A percentile compares a stretch with the other conserved stretches of the same genome.
Conservation (phyloP, 2,888 invertebrate species). For the Drosophila kuntzei region DNA sequence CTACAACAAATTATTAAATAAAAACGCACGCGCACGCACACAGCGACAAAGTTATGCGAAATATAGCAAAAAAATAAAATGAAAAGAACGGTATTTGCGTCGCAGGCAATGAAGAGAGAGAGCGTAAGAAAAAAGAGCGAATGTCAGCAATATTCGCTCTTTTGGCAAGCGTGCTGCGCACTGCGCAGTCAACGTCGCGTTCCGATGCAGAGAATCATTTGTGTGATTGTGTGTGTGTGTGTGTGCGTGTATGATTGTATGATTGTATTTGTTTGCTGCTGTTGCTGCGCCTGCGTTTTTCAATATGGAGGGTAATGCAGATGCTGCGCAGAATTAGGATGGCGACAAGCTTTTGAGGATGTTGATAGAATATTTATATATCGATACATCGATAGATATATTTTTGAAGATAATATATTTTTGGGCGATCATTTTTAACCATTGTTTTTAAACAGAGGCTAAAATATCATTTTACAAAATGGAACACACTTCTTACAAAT, state of each 20-base stretch:
- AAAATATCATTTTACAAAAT: no score
- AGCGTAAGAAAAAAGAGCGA: conserved; percentile 35
- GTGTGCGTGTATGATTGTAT: background rate
- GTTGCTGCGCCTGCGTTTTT: conserved; percentile 53
- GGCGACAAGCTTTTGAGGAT: no score
- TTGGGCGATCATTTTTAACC: no score
- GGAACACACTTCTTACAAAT: no score
- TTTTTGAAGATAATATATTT: no score
- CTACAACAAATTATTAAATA: conserved; percentile 83
- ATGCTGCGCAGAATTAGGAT: conserved; percentile 21
- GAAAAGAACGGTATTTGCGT: conserved; percentile 80
- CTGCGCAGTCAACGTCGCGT: conserved; percentile 33
- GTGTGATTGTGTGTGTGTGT: background rate
- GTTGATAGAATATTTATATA: no score
- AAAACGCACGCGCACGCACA: conserved; percentile 71
- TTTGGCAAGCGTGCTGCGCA: conserved; percentile 39
- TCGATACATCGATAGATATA: no score
- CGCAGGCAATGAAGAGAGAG: conserved; percentile 58
- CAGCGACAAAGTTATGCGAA: conserved; percentile 72
- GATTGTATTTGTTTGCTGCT: conserved; percentile 6
- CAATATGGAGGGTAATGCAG: background rate
- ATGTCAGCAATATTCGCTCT: conserved; percentile 8
- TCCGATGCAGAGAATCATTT: conserved; percentile 38
- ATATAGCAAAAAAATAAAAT: conserved; percentile 41
- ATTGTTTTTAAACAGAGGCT: no score